These are phyloP conservation scores for Actinia equina DNA, from an alignment of 64 coral and sea anemone genomes.

Conservation along the genomic window DNA sequence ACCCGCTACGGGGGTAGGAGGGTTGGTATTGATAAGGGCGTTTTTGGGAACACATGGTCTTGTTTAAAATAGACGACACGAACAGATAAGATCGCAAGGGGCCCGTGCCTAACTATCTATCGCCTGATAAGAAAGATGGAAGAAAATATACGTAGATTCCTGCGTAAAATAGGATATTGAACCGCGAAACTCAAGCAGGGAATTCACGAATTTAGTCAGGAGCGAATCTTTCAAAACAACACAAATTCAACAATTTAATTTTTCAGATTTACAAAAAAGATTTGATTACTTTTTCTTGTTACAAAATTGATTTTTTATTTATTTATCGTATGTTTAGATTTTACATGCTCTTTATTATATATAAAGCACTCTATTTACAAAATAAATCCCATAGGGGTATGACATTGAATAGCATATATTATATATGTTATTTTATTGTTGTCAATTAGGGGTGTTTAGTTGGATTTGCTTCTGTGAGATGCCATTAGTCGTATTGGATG, in stretches of 20 bases:
- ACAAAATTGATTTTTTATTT: not conserved
- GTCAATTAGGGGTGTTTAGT: not conserved
- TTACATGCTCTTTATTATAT: not conserved
- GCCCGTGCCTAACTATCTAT: no score
- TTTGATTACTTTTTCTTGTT: not conserved
- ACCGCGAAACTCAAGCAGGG: no score
- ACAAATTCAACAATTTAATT: not conserved
- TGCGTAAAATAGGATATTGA: no score
- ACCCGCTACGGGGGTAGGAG: no score
- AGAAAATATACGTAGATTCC: no score
- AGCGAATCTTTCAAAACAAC: no score
- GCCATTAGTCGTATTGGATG: conserved; percentile 82
- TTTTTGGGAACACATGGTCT: no score
- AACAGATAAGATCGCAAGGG: no score
- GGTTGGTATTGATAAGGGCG: no score
- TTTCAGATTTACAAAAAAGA: not conserved
- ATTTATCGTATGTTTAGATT: not conserved
- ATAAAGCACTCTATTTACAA: conserved; percentile 10
- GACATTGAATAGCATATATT: not conserved
- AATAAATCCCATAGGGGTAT: not conserved
- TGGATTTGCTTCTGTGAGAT: conserved; percentile 39
- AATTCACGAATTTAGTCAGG: not conserved
- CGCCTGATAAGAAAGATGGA: no score
- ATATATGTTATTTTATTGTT: not conserved
- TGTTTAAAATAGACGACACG: no score